Conservation (phyloP, 2,888 invertebrate genomes). For the Anodontia alba region DNA sequence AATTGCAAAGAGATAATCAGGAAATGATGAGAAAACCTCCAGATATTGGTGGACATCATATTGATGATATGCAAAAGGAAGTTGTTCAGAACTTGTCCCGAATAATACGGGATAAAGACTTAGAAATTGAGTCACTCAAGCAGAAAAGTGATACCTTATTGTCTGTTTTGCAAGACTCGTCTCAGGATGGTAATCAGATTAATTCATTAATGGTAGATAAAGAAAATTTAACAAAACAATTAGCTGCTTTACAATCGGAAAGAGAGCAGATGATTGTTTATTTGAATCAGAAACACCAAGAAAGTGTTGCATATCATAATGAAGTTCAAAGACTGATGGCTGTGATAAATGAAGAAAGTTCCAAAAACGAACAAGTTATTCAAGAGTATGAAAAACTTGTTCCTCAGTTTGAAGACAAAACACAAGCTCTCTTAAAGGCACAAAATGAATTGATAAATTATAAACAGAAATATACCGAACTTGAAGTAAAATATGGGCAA, state of each 20-base stretch:
- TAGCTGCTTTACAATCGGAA: slow-evolving; percentile 87
- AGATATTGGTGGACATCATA: slow-evolving; percentile 82
- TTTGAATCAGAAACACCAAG: slow-evolving; percentile 93
- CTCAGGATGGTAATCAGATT: slow-evolving; percentile 67
- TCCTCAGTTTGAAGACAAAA: slow-evolving; percentile 84
- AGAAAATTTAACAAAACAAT: slow-evolving; percentile 85
- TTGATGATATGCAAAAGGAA: slow-evolving; percentile 84
- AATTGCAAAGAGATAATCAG: slow-evolving; percentile 83
- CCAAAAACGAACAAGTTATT: slow-evolving; percentile 76
- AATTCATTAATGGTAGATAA: slow-evolving; percentile 77
- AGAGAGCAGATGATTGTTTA: slow-evolving; percentile 84
- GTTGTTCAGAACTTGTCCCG: slow-evolving; percentile 84
- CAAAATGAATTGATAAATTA: slow-evolving; percentile 84
- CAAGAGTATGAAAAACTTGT: slow-evolving; percentile 80
- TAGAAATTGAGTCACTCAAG: slow-evolving; percentile 85
- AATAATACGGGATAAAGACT: slow-evolving; percentile 85
- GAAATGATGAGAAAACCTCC: slow-evolving; percentile 64
- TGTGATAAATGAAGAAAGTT: slow-evolving; percentile 69
- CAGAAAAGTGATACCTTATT: slow-evolving; percentile 84
- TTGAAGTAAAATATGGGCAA: slow-evolving; percentile 82
- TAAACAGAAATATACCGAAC: slow-evolving; percentile 80
- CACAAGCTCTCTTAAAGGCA: slow-evolving; percentile 82
- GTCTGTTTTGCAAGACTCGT: slow-evolving; percentile 81
- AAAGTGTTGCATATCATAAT: slow-evolving; percentile 92
- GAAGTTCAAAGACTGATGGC: slow-evolving; percentile 91